Percentiles rank a stretch among this genome's conserved stretches.
Conservation (phyloP, 2,797 vertebrate species). For the Fratercula arctica region DNA sequence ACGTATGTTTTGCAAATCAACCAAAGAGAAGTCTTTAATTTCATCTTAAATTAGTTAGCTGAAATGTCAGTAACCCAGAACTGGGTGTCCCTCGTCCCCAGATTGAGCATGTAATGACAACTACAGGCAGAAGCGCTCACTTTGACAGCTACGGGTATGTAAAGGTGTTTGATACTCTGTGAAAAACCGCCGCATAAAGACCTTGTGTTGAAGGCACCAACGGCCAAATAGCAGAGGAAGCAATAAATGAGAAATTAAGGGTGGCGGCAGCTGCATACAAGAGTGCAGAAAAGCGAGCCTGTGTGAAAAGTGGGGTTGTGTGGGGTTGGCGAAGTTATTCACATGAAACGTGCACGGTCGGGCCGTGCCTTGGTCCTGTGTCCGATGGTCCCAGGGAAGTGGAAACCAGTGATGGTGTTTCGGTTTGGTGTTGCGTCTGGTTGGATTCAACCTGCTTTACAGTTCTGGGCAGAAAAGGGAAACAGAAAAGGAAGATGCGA, state of each 20-base stretch:
- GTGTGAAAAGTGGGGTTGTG: not conserved
- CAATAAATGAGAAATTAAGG: not conserved
- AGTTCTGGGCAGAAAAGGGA: not conserved
- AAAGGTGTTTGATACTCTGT: not conserved
- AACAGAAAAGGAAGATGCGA: accelerated
- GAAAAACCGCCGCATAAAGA: not conserved
- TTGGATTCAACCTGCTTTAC: not conserved
- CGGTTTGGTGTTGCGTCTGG: not conserved
- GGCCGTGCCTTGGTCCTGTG: not conserved
- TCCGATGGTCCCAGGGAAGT: not conserved
- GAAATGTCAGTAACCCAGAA: not conserved
- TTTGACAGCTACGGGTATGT: not conserved
- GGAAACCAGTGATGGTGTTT: not conserved
- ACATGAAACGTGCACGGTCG: accelerated
- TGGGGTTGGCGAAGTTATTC: not conserved
- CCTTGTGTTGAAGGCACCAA: not conserved
- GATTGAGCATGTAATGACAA: not conserved
- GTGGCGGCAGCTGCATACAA: not conserved
- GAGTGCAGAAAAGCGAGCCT: too few species aligned
- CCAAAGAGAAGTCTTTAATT: not conserved
- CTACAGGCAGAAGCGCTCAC: not conserved
- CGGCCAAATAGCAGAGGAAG: not conserved
- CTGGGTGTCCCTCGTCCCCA: not conserved
- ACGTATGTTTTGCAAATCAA: not conserved
- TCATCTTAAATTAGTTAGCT: not conserved